Percentiles rank a stretch among this genome's conserved stretches.
Evolutionary conservation across 1,140 invertebrate genomes (phyloP).

Genomic region (Bombus pyrosoma): DNA sequence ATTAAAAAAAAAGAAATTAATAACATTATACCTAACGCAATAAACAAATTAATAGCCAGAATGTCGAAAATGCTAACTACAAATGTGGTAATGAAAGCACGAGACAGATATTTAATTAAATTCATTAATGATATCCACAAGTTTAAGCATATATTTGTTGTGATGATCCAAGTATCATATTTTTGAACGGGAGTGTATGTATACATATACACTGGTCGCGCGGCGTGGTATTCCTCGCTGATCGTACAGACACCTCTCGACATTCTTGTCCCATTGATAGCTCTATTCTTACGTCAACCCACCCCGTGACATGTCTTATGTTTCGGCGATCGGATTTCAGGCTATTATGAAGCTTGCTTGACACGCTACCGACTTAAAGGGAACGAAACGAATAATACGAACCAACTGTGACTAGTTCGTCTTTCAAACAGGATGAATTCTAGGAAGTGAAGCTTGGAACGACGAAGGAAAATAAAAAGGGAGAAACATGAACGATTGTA

Average conservation of each 20-base stretch:
- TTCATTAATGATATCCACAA: background rate
- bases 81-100: background rate
- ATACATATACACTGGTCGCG: background rate
- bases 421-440: background rate
- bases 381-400: background rate
- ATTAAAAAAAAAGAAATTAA: background rate
- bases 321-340: conserved; percentile 12
- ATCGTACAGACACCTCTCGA: background rate
- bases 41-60: background rate
- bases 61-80: background rate
- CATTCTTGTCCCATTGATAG: conserved; percentile 11
- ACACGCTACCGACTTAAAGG: background rate
- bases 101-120: background rate
- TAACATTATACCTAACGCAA: background rate
- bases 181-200: background rate
- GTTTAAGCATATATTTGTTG: background rate
- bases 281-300: background rate
- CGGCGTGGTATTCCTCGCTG: background rate
- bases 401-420: background rate
- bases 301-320: background rate
- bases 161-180: background rate
- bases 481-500: background rate
- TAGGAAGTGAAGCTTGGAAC: background rate
- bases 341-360: background rate
- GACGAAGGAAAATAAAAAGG: background rate